Percentiles rank a stretch among this genome's conserved stretches.
phyloP scores from a whole-genome alignment of 1,140 invertebrate genomes.

The Drosophila teissieri region DNA sequence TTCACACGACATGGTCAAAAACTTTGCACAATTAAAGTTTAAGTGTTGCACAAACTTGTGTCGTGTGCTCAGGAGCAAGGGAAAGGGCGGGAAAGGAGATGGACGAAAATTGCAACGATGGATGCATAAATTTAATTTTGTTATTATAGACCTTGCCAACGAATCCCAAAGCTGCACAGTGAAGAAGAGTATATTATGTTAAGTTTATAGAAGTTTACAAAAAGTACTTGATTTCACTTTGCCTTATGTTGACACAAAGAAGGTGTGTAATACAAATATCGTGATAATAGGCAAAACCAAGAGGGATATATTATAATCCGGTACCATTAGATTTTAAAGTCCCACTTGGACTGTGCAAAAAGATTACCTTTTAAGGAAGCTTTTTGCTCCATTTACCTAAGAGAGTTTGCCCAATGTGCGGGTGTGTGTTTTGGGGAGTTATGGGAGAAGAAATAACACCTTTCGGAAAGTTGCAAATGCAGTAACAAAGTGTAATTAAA shows the following conservation, averaged over 20 bases:
- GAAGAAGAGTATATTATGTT: neutral
- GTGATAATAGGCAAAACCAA: too few species aligned
- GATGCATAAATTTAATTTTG: conserved; percentile 74
- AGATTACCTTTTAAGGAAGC: too few species aligned
- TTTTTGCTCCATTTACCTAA: neutral
- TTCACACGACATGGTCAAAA: conserved; percentile 74
- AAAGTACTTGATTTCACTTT: too few species aligned
- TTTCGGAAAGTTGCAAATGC: conserved; percentile 61
- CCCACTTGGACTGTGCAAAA: too few species aligned
- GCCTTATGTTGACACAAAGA: too few species aligned
- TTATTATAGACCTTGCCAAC: conserved; percentile 65
- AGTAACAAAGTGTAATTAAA: conserved; percentile 77
- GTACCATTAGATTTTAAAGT: neutral
- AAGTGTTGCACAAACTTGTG: conserved; percentile 79
- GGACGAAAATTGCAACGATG: conserved; percentile 17
- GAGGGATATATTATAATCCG: too few species aligned
- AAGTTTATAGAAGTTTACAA: too few species aligned
- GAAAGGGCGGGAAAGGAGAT: conserved; percentile 2
- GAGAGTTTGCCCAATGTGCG: conserved; percentile 43
- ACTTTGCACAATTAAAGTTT: conserved; percentile 82
- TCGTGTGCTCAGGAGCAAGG: conserved; percentile 43
- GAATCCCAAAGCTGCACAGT: conserved; percentile 21
- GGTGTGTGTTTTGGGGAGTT: conserved; percentile 6
- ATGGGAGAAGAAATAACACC: conserved; percentile 49
- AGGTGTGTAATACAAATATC: too few species aligned